Evolutionary conservation across 2,113 vertebrate genomes (phyloP).

Genomic region (Phasianus colchicus): DNA sequence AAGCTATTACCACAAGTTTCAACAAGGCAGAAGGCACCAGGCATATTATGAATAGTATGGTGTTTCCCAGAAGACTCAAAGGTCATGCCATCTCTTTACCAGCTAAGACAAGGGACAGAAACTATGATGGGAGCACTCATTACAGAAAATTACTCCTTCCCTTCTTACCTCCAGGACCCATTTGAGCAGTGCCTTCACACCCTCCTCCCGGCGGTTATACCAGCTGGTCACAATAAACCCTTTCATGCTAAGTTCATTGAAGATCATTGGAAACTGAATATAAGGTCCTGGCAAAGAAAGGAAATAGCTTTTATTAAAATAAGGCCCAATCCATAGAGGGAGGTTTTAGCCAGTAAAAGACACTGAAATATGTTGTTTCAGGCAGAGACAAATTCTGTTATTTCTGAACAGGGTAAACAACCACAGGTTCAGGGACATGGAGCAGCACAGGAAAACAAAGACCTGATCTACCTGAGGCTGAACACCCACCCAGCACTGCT

Average conservation of each 20-base stretch:
- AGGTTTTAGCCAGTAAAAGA: not conserved
- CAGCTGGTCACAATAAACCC: constrained; percentile 82
- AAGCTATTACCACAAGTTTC: not conserved
- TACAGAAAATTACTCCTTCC: not conserved
- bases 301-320: not conserved
- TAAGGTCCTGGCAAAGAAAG: constrained; percentile 77
- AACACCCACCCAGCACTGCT: not conserved
- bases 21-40: not conserved
- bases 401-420: not conserved
- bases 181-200: constrained; percentile 80
- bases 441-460: not conserved
- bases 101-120: not conserved
- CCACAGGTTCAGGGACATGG: not conserved
- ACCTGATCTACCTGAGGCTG: not conserved
- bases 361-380: not conserved
- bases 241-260: constrained; percentile 84
- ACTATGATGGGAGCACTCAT: not conserved
- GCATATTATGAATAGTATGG: not conserved
- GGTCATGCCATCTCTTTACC: not conserved
- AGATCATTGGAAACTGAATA: constrained; percentile 75
- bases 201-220: constrained; percentile 77
- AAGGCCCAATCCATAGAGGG: not conserved
- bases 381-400: not conserved
- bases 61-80: not conserved
- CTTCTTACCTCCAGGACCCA: constrained; percentile 86